Evolutionary conservation across 2,113 vertebrate species (phyloP), one percentile per base, ranked within the genome.

Genomic region (Burhinus oedicnemus): DNA sequence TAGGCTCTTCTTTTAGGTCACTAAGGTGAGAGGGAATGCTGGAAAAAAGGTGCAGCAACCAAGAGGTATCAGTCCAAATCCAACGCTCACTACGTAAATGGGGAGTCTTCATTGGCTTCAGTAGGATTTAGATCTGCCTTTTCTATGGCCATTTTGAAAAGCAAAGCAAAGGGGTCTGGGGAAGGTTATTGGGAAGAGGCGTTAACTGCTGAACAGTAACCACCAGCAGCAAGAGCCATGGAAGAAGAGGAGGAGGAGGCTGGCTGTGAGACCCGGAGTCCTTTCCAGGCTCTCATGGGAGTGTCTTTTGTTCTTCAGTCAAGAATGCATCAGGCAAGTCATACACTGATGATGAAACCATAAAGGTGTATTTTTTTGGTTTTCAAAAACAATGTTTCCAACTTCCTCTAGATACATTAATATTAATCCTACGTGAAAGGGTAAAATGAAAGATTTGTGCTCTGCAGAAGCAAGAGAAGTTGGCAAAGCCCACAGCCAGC

Each of bases 401-500:
- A 2, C 30, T 60, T 61, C 9, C 15, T 42, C 55, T 44, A 87
- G 38, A 27, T 40, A 57, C 16, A 44, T 42, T 27, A 76, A 36
- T 34, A 83, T 55, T 80, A 90, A 92, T 81, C 23, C 29, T 40
- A 21, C 0, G 0, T 40, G 64, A 96, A 92, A 75, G 36, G 71
- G 49, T 42, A 38, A 92, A 93, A 88, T 42, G 84, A 55, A 92
- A 90, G 92, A 76, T 60, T 80, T 83, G 90, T 64, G 83, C 85
- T 91, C 21, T 15, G 34, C 92, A 88, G 93, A 95, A 90, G 93
- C 91, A 83, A 95, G 71, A 91, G 82, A 88, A 90, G 45, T 82
- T 88, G 69, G 83, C 90, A 90, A 89, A 92, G 80, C 95, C 42
- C 88, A 91, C 83, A 84, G 93, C 45, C 66, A 93, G 87, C 74